phyloP scores from a whole-genome alignment of 2,113 vertebrate species.

The Ptychochromis oligacanthus region DNA sequence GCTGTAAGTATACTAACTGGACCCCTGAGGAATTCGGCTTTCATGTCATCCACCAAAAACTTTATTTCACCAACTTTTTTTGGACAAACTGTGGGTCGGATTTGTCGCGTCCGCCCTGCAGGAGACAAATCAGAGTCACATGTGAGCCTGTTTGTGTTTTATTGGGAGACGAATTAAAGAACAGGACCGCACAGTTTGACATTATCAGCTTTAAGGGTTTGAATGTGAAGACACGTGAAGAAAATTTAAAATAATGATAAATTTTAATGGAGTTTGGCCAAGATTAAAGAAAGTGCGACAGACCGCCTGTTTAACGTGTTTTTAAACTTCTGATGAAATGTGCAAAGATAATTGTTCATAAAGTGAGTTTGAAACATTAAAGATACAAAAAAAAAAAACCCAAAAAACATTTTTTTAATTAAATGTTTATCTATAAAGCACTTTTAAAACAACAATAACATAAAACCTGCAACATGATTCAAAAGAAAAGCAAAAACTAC shows the following conservation, averaged over 20 bases:
- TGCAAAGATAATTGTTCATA: too few species aligned
- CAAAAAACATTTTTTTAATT: too few species aligned
- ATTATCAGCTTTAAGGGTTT: not conserved
- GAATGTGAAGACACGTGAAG: not conserved
- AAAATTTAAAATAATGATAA: not conserved
- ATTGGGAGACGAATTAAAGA: not conserved
- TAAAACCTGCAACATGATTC: not conserved
- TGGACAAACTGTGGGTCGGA: not conserved
- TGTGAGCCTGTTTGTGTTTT: not conserved
- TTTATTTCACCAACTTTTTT: not conserved
- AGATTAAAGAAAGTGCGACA: not conserved
- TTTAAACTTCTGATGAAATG: too few species aligned
- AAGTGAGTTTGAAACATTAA: too few species aligned
- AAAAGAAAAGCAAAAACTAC: not conserved
- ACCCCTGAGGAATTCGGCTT: not conserved
- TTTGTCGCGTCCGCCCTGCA: not conserved
- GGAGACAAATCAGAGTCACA: not conserved
- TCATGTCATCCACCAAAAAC: not conserved
- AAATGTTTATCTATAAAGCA: too few species aligned
- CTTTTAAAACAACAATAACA: too few species aligned
- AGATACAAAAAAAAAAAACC: too few species aligned
- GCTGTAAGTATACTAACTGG: not conserved
- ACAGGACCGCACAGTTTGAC: not conserved
- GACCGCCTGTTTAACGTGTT: too few species aligned
- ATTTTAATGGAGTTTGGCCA: not conserved